Conservation (phyloP, 2,888 invertebrate species). For the Ectropis crepuscularia region DNA sequence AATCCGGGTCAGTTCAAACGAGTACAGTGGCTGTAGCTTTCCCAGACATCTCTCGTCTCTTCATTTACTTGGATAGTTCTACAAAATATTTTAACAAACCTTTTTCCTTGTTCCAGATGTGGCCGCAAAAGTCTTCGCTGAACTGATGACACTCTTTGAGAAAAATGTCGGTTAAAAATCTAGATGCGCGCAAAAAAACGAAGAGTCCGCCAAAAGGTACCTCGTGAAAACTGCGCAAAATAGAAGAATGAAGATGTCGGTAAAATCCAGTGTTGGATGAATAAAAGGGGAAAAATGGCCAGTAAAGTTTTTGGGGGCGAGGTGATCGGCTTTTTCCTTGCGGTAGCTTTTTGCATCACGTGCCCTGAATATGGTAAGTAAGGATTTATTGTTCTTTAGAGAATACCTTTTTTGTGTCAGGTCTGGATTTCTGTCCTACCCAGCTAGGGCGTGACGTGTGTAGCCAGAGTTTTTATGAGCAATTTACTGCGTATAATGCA, state of each 20-base stretch:
- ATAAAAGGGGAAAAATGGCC: slow-evolving; percentile 75
- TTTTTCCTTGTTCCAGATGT: slow-evolving; percentile 66
- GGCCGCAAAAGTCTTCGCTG: slow-evolving; percentile 43
- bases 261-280: slow-evolving; percentile 78
- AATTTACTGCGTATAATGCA: neutral
- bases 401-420: slow-evolving; percentile 27
- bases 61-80: slow-evolving; percentile 1
- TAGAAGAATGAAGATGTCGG: slow-evolving; percentile 74
- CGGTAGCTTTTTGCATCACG: slow-evolving; percentile 76
- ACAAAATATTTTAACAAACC: slow-evolving; percentile 8
- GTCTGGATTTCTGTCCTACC: slow-evolving; percentile 15
- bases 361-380: slow-evolving; percentile 80
- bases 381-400: slow-evolving; percentile 31
- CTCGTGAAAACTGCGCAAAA: slow-evolving; percentile 65
- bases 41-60: neutral
- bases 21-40: neutral
- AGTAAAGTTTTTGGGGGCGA: slow-evolving; percentile 73
- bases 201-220: slow-evolving; percentile 59
- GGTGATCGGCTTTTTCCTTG: slow-evolving; percentile 77
- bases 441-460: slow-evolving; percentile 2
- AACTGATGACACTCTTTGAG: slow-evolving; percentile 43
- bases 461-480: neutral
- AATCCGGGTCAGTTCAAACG: neutral
- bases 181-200: slow-evolving; percentile 59
- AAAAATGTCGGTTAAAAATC: slow-evolving; percentile 63